phyloP scores from a whole-genome alignment of 2,797 vertebrate genomes.

The Fringilla coelebs region DNA sequence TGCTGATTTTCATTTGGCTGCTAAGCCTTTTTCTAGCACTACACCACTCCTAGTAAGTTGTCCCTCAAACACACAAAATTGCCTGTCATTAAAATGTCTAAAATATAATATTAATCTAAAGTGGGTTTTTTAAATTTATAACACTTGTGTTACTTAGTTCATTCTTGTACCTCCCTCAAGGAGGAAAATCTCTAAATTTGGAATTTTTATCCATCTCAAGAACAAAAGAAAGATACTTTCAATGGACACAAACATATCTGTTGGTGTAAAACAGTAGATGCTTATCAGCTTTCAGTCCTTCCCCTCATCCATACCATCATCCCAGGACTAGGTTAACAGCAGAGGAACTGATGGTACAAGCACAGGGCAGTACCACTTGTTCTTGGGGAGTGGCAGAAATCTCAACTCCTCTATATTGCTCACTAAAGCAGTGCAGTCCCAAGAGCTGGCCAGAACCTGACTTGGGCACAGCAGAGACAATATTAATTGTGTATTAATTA shows the following conservation, averaged over 20 bases:
- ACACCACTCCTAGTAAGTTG: not conserved
- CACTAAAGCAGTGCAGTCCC: not conserved
- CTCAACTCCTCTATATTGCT: rapidly evolving
- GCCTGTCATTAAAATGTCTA: not conserved
- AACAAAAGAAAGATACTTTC: not conserved
- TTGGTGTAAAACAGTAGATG: not conserved
- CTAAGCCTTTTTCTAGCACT: not conserved
- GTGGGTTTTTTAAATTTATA: rapidly evolving
- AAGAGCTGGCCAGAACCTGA: not conserved
- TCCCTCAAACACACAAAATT: not conserved
- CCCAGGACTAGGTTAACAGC: not conserved
- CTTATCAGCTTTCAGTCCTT: not conserved
- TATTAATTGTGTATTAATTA: rapidly evolving
- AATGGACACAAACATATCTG: not conserved
- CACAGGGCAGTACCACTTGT: not conserved
- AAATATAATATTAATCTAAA: not conserved
- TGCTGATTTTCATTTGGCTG: not conserved
- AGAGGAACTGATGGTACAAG: not conserved
- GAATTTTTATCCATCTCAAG: not conserved
- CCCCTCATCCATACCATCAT: not conserved
- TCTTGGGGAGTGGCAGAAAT: not conserved
- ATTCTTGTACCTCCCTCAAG: not conserved
- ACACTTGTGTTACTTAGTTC: not conserved
- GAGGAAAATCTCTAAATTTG: not conserved
- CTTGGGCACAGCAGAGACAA: not conserved